These are phyloP conservation scores for Dipus sagitta DNA, from an alignment of 2,797 vertebrate species.

Conservation along the genomic window DNA sequence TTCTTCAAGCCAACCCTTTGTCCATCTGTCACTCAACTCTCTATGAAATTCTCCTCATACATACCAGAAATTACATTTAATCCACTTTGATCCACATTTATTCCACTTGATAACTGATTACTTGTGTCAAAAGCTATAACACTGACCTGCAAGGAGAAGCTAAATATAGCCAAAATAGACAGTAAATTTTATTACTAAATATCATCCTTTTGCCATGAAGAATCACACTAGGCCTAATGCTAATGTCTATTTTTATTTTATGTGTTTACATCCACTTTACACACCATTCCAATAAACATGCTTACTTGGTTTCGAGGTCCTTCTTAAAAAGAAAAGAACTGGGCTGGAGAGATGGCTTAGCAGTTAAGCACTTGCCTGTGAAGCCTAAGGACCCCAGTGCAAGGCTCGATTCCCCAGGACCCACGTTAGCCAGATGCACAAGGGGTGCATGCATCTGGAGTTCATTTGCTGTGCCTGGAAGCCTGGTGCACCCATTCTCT, in stretches of 20 bases:
- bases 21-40: background rate
- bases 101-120: background rate
- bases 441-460: no score
- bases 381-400: no score
- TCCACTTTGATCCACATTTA: background rate
- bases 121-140: background rate
- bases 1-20: background rate
- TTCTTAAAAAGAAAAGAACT: background rate
- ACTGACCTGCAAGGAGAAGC: background rate
- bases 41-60: background rate
- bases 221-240: background rate
- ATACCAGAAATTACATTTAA: conserved; percentile 23
- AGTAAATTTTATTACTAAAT: background rate
- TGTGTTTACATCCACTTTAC: conserved; percentile 3
- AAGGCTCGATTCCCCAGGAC: no score
- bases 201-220: background rate
- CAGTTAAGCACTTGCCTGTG: no score
- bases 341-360: background rate
- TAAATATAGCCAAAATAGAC: background rate
- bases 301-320: background rate
- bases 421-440: no score
- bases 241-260: conserved; percentile 28
- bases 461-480: no score
- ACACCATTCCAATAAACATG: background rate
- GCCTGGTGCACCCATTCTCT: no score